Conservation (phyloP, 2,797 vertebrate species). For the Clarias fuscus region DNA sequence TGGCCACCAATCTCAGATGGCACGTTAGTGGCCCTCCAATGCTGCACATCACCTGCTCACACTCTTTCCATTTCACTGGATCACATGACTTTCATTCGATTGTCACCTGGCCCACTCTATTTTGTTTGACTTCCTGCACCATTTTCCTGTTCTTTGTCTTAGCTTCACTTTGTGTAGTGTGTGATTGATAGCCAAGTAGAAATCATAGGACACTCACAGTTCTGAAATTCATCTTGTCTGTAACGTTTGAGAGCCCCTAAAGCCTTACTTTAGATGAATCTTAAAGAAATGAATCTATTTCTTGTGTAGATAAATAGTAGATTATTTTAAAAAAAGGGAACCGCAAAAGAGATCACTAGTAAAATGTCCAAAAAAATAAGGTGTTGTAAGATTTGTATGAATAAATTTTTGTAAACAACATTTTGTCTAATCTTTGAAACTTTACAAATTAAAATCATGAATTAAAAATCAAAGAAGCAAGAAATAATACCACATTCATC, state of each 20-base stretch:
- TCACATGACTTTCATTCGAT: constrained; percentile 70
- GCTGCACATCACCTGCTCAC: constrained; percentile 98
- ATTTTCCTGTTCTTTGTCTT: constrained; percentile 80
- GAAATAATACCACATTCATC: background rate
- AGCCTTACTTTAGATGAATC: constrained; percentile 84
- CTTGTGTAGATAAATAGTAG: constrained; percentile 74
- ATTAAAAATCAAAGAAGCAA: background rate
- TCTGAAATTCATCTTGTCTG: constrained; percentile 76
- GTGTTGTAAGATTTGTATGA: constrained; percentile 99
- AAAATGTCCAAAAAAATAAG: constrained; percentile 83
- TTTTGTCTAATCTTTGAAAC: constrained; percentile 91
- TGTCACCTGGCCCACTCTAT: constrained; percentile 41
- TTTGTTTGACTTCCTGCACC: constrained; percentile 58
- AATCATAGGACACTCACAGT: constrained; percentile 70
- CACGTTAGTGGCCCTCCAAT: constrained; percentile 99
- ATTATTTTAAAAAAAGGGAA: constrained; percentile 81
- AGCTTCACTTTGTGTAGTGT: constrained; percentile 75
- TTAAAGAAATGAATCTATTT: constrained; percentile 68
- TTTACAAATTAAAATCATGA: constrained; percentile 43
- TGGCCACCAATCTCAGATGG: constrained; percentile 97
- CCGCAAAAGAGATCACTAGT: constrained; percentile 83
- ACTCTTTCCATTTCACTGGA: constrained; percentile 78
- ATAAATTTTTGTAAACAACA: constrained; percentile 99
- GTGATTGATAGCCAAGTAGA: constrained; percentile 78
- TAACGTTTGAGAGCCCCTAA: constrained; percentile 83